Conservation (phyloP, 2,888 invertebrate genomes). For the Apocheima hispidaria region DNA sequence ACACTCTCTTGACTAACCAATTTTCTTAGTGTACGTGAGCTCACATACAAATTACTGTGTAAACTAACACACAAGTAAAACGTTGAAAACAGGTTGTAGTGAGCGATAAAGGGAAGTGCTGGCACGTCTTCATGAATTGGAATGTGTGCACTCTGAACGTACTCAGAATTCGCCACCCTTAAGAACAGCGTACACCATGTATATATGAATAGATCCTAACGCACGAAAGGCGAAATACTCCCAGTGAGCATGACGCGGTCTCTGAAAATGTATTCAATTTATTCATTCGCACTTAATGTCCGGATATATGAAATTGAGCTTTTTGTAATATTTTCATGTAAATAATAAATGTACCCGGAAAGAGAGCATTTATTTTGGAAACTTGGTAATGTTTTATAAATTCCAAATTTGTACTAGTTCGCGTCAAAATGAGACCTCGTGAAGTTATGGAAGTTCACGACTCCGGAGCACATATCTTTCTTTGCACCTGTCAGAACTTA, state of each 20-base stretch:
- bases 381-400: background rate
- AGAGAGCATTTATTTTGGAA: background rate
- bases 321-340: constrained; percentile 22
- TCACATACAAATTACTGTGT: too few species aligned
- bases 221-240: constrained; percentile 9
- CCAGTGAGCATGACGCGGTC: constrained; percentile 15
- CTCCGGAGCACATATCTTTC: too few species aligned
- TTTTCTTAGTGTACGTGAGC: too few species aligned
- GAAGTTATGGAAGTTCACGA: too few species aligned
- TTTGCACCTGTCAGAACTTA: too few species aligned
- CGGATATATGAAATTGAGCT: constrained; percentile 27
- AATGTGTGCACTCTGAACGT: too few species aligned
- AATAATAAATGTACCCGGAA: constrained; percentile 9
- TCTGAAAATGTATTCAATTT: constrained; percentile 24
- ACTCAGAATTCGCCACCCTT: background rate
- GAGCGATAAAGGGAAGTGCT: too few species aligned
- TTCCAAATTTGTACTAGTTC: background rate
- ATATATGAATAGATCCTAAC: background rate
- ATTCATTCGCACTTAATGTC: constrained; percentile 30
- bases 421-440: too few species aligned
- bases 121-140: too few species aligned
- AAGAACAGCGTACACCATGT: background rate
- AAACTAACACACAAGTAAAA: too few species aligned
- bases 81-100: too few species aligned
- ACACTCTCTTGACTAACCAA: too few species aligned